phyloP scores from a whole-genome alignment of 1,140 invertebrate genomes.

The Drosophila setifemur region DNA sequence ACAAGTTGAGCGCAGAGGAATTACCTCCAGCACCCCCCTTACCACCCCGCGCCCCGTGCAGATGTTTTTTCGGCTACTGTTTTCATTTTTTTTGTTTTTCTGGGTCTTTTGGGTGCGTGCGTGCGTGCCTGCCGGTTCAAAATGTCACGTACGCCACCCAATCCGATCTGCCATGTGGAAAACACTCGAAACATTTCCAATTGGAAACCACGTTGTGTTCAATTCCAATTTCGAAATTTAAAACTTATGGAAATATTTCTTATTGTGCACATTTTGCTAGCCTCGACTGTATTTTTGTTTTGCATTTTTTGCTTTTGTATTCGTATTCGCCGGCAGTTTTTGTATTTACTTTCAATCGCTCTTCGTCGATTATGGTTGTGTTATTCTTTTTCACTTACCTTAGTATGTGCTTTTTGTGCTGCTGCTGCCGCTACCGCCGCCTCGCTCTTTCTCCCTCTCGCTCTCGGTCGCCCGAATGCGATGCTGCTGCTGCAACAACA shows the following conservation, averaged over 20 bases:
- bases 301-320: slow-evolving; percentile 40
- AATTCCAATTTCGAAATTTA: too few species aligned
- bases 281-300: slow-evolving; percentile 42
- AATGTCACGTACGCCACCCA: slow-evolving; percentile 67
- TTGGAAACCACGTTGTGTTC: slow-evolving; percentile 23
- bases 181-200: slow-evolving; percentile 24
- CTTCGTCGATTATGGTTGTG: slow-evolving; percentile 21
- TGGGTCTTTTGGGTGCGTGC: slow-evolving; percentile 48
- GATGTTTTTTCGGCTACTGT: slow-evolving; percentile 23
- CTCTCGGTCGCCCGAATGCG: slow-evolving; percentile 7
- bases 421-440: slow-evolving; percentile 40
- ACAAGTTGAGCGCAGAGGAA: too few species aligned
- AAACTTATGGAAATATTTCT: background rate
- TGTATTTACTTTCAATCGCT: slow-evolving; percentile 22
- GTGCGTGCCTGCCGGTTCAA: slow-evolving; percentile 57
- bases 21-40: too few species aligned
- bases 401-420: slow-evolving; percentile 35
- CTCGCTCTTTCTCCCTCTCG: slow-evolving; percentile 12
- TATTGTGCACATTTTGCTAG: background rate
- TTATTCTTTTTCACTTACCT: slow-evolving; percentile 46
- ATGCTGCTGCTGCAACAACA: slow-evolving; percentile 50
- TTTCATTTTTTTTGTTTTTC: slow-evolving; percentile 11
- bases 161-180: background rate
- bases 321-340: slow-evolving; percentile 60
- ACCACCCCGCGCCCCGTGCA: background rate